Percentiles rank a stretch among this genome's conserved stretches.
These are phyloP conservation scores for Latrodectus geometricus DNA, from an alignment of 1,140 invertebrate genomes.

Conservation along the genomic window DNA sequence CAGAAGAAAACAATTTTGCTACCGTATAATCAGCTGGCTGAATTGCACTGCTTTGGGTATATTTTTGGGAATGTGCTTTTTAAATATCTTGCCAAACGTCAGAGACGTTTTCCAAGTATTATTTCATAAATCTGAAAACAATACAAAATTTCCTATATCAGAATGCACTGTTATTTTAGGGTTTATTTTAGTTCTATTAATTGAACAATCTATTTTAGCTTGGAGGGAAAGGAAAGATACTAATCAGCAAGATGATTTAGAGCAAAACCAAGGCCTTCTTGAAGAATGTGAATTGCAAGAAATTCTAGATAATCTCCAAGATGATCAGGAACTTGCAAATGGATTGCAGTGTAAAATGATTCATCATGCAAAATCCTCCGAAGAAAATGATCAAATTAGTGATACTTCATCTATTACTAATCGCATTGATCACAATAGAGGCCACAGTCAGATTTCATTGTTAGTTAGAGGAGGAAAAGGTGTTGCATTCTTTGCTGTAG, in stretches of 20 bases:
- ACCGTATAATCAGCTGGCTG: slow-evolving; percentile 65
- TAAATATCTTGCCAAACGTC: slow-evolving; percentile 68
- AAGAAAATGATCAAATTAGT: slow-evolving; percentile 6
- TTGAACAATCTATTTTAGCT: slow-evolving; percentile 64
- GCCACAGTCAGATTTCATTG: slow-evolving; percentile 49
- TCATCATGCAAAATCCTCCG: neutral
- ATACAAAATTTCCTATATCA: slow-evolving; percentile 63
- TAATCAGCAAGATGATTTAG: slow-evolving; percentile 15
- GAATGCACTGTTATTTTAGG: slow-evolving; percentile 66
- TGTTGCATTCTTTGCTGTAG: slow-evolving; percentile 67
- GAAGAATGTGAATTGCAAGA: slow-evolving; percentile 60
- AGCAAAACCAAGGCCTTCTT: slow-evolving; percentile 52
- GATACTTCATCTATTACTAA: slow-evolving; percentile 12
- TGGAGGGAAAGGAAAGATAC: slow-evolving; percentile 38
- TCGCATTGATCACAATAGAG: slow-evolving; percentile 16
- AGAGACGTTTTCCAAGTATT: slow-evolving; percentile 65
- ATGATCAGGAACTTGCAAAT: slow-evolving; percentile 31
- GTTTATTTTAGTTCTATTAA: slow-evolving; percentile 65
- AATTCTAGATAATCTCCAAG: slow-evolving; percentile 20
- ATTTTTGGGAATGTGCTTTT: slow-evolving; percentile 69
- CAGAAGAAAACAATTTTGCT: slow-evolving; percentile 4
- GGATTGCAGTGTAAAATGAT: slow-evolving; percentile 7
- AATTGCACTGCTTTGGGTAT: slow-evolving; percentile 70
- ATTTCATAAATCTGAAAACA: slow-evolving; percentile 51
- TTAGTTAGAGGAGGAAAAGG: slow-evolving; percentile 55